phyloP scores from a whole-genome alignment of 2,888 invertebrate species.

The Drosophila paramelanica region DNA sequence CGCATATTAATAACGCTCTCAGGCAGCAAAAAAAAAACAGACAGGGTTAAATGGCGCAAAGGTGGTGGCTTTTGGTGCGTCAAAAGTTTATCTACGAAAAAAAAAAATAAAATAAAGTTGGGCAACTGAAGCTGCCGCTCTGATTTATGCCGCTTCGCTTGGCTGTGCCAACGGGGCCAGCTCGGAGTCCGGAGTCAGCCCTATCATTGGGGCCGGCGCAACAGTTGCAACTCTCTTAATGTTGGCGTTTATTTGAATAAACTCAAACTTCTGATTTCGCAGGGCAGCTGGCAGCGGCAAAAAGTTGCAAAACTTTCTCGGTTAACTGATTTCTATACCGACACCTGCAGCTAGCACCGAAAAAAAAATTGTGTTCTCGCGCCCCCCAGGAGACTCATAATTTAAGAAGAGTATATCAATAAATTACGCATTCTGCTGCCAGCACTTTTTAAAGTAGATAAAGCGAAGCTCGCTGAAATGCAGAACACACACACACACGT shows the following conservation, averaged over 20 bases:
- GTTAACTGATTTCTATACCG: conserved; percentile 77
- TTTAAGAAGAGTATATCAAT: conserved; percentile 79
- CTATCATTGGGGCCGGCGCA: conserved; percentile 43
- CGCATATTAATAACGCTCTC: conserved; percentile 73
- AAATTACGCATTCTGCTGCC: conserved; percentile 73
- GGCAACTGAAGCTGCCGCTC: conserved; percentile 41
- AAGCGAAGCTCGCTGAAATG: conserved; percentile 47
- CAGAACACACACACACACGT: conserved; percentile 7
- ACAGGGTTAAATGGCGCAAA: conserved; percentile 75
- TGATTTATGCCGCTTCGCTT: conserved; percentile 74
- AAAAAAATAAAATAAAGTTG: conserved; percentile 67
- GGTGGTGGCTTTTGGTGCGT: conserved; percentile 61
- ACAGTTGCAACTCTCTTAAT: conserved; percentile 80
- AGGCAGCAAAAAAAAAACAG: conserved; percentile 25
- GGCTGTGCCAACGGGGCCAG: conserved; percentile 21
- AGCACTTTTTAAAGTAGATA: conserved; percentile 66
- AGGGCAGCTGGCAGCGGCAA: conserved; percentile 39
- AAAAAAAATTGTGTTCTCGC: conserved; percentile 31
- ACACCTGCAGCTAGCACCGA: conserved; percentile 66
- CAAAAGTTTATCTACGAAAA: conserved; percentile 72
- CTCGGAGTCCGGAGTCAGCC: background rate
- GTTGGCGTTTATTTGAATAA: conserved; percentile 80
- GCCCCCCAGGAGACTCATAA: conserved; percentile 76
- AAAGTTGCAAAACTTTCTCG: conserved; percentile 77
- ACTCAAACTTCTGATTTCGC: conserved; percentile 78